These are phyloP conservation scores for Darevskia nairensis DNA, from an alignment of 2,797 vertebrate genomes.

Conservation along the genomic window DNA sequence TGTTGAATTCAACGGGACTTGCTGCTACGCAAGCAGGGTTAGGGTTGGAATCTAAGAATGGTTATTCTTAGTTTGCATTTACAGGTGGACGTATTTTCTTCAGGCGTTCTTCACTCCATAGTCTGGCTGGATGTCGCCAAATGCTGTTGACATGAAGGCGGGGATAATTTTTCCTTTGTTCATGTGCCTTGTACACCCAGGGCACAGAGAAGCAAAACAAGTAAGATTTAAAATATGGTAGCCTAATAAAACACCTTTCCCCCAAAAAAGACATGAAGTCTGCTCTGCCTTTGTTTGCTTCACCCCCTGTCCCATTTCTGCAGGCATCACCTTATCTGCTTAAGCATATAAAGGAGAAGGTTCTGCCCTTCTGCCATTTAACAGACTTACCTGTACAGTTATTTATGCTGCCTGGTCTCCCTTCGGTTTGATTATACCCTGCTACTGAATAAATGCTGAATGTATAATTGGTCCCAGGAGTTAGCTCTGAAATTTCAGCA, in stretches of 20 bases:
- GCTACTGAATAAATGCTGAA: constrained; percentile 68
- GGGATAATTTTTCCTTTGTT: background rate
- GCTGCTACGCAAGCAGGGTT: too few species aligned
- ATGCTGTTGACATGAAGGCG: background rate
- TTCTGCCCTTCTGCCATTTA: background rate
- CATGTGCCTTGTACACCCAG: background rate
- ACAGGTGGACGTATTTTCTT: background rate
- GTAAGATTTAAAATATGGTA: background rate
- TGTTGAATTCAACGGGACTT: too few species aligned
- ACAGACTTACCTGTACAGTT: constrained; percentile 52
- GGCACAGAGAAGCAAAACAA: background rate
- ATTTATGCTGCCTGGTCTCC: accelerated
- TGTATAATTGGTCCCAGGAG: constrained; percentile 49
- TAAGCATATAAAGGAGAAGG: background rate
- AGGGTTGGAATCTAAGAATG: background rate
- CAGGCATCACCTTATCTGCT: background rate
- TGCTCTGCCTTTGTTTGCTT: background rate
- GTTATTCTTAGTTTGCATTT: background rate
- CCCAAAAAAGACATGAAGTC: background rate
- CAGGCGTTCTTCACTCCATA: background rate
- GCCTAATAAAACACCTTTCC: background rate
- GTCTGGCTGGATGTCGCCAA: background rate
- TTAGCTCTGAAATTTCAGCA: background rate
- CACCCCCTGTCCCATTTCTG: background rate
- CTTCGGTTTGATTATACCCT: constrained; percentile 24